Percentiles rank a stretch among this genome's conserved stretches.
Evolutionary conservation across 2,888 invertebrate species (phyloP).

Genomic region (Mythimna impura): DNA sequence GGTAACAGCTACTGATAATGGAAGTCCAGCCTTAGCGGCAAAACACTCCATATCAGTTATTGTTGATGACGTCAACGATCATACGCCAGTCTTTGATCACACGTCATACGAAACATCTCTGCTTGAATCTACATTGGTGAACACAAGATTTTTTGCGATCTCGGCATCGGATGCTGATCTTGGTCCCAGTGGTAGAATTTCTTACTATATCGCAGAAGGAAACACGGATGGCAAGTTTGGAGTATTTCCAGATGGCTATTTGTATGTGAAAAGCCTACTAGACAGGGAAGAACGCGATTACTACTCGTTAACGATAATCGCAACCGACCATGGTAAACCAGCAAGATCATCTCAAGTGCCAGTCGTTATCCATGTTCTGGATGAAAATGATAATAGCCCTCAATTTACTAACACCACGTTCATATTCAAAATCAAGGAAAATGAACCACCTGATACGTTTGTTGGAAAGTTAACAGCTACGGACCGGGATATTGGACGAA

Average conservation of each 20-base stretch:
- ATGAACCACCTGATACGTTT: conserved; percentile 96
- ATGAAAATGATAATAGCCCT: conserved; percentile 99
- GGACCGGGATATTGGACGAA: conserved; percentile 97
- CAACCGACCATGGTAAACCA: conserved; percentile 95
- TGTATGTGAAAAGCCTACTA: conserved; percentile 96
- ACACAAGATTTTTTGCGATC: conserved; percentile 97
- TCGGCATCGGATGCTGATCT: conserved; percentile 97
- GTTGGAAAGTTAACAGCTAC: conserved; percentile 97
- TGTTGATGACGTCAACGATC: conserved; percentile 97
- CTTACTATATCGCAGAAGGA: conserved; percentile 96
- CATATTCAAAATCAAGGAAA: conserved; percentile 96
- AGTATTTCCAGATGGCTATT: conserved; percentile 97
- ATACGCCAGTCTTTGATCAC: conserved; percentile 98
- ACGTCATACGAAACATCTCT: conserved; percentile 98
- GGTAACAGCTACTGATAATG: conserved; percentile 96
- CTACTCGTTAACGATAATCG: conserved; percentile 96
- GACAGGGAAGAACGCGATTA: conserved; percentile 98
- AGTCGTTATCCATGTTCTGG: conserved; percentile 97
- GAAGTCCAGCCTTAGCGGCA: conserved; percentile 93
- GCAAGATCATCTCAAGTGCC: conserved; percentile 96
- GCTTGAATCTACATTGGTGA: conserved; percentile 97
- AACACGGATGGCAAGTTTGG: conserved; percentile 97
- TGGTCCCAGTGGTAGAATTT: conserved; percentile 94
- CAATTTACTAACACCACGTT: conserved; percentile 97
- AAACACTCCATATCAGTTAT: conserved; percentile 93